Evolutionary conservation across 2,797 vertebrate species (phyloP).

Genomic region (Dryobates pubescens): DNA sequence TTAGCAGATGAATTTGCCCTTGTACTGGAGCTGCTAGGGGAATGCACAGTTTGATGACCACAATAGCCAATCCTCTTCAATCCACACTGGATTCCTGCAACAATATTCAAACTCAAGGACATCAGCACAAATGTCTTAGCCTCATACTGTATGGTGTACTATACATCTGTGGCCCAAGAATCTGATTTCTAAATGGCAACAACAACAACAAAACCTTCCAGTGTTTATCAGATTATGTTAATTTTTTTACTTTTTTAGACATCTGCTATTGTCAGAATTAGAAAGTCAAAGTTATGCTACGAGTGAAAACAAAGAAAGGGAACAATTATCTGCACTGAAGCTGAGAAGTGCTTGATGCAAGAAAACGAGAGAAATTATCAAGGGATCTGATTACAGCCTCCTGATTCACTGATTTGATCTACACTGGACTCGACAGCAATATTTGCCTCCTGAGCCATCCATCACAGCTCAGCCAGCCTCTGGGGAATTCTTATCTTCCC

Average conservation of each 20-base stretch:
- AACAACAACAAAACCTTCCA: not conserved
- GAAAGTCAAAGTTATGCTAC: not conserved
- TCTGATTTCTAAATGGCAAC: not conserved
- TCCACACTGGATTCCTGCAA: not conserved
- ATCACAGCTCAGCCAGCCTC: not conserved
- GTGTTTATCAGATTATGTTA: not conserved
- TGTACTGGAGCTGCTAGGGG: not conserved
- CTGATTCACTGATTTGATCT: not conserved
- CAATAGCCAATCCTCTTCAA: not conserved
- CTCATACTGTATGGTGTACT: not conserved
- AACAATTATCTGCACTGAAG: not conserved
- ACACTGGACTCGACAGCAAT: not conserved
- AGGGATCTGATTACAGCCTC: not conserved
- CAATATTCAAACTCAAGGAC: not conserved
- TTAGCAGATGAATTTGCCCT: not conserved
- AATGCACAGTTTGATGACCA: not conserved
- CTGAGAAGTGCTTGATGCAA: not conserved
- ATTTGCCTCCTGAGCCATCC: not conserved
- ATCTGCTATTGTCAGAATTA: not conserved
- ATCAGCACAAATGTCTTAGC: not conserved
- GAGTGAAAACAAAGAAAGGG: not conserved
- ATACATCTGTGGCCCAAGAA: not conserved
- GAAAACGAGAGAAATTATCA: not conserved
- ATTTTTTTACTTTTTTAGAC: not conserved
- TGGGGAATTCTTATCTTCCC: conserved; percentile 5